Evolutionary conservation across 2,113 vertebrate genomes (phyloP), one percentile per base, ranked within the genome.

Genomic region (Lucifuga dentata): DNA sequence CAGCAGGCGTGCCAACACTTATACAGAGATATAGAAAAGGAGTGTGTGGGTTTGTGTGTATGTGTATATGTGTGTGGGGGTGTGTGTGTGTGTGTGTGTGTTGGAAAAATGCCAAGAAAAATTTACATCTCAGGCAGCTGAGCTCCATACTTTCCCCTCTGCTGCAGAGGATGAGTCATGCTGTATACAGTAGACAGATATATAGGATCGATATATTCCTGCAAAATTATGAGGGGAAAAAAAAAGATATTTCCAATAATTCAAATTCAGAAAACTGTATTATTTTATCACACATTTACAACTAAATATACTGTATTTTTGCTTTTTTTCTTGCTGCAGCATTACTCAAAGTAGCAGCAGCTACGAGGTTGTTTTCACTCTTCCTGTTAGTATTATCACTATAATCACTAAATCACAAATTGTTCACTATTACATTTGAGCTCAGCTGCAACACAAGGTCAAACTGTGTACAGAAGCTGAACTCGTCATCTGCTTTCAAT

Each of bases 111-210:
- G 90, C 84, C 88, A 88, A 89, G 76, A 79, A 91, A 84, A 89
- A 86, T 86, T 74, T 86, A 87, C 84, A 88, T 91, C 78, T 69
- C 72, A 80, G 60, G 70, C 73, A 71, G 87, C 85, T 78, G 81
- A 86, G 83, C 83, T 78, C 68, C 81, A 86, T 90, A 84, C 51
- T 88, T 85, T 76, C 63, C 40, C 73, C 68, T 64, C 50, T 76
- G 89, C 89, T 80, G 87, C 89, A 86, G 80, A 81, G 86, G 81
- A 88, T 91, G 91, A 91, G 68, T 92, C 90, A 92, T 80, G 57
- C 81, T 40, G 46, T 68, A 72, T 26, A 48, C 72, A 68, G 61
- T 60, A 19, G 62, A 55, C 26, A 45, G 77, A 77, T 69, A 64
- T 51, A 69, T 51, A 43, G 40, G 44, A 78, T 71, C 56, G 11